Evolutionary conservation across 2,888 invertebrate genomes (phyloP), one percentile per base, ranked within the genome.

Genomic region (Tridacna gigas): DNA sequence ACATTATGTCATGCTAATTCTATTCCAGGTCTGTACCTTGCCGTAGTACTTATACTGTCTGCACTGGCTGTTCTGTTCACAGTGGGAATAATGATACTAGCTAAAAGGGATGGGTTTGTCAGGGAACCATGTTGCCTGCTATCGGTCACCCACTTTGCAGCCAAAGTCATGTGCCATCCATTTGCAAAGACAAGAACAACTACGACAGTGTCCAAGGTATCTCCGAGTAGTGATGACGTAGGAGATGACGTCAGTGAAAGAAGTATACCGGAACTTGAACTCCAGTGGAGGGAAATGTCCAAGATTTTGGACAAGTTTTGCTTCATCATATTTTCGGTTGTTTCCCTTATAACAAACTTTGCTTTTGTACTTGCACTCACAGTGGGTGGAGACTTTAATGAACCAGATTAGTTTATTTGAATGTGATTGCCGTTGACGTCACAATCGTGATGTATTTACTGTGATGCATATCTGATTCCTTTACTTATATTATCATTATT

Each of bases 11-110:
- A 37, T 37, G 7, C 20, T 45, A n/a, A 37, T 66, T 37, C 18
- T 71, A n/a, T 84, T 76, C 0, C 86, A 90, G 90, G 84, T 47
- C 75, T 88, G n/a, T 90, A 90, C 83, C 75, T 89, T n/a, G 84
- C 79, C 0, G 51, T 86, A 13, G 82, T 88, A 28, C 79, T 88
- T 18, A 63, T 84, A 13, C 37, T 89, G 0, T 84, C 88, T 12
- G 82, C 82, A 2, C 18, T 90, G 18, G 85, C 85, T 4, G 83
- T 88, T 11, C 28, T 88, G 11, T 61, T 89, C 18, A 86, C 87
- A 12, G 88, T 89, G 25, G 9, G 89, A 15, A 83, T 81, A 28
- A 84, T 88, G 37, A 77, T 84, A 4, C 66, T 89, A 5, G 84
- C 84, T 74, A 83, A 86, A 71, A 80, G 63, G 48, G 69, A 66